Conservation (phyloP, 2,888 invertebrate genomes). For the Bombyx huttoni region DNA sequence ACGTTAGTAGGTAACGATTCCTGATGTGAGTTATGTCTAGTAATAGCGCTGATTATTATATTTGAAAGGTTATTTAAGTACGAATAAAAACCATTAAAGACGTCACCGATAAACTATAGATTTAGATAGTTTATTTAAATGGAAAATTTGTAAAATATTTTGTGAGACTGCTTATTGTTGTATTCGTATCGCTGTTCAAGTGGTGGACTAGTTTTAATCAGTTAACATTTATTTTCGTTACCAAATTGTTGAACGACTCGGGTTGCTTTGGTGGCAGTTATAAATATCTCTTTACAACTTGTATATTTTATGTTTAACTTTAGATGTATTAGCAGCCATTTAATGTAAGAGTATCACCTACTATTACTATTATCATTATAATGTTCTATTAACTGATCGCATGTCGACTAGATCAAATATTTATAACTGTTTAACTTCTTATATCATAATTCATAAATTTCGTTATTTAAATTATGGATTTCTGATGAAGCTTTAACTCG, state of each 20-base stretch:
- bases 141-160: slow-evolving; percentile 64
- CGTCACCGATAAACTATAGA: slow-evolving; percentile 62
- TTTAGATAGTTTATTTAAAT: slow-evolving; percentile 65
- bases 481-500: slow-evolving; percentile 72
- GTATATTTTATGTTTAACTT: slow-evolving; percentile 12
- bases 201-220: slow-evolving; percentile 55
- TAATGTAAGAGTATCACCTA: slow-evolving; percentile 14
- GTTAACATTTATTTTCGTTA: slow-evolving; percentile 68
- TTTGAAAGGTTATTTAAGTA: slow-evolving; percentile 60
- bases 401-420: slow-evolving; percentile 67
- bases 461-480: slow-evolving; percentile 70
- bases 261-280: slow-evolving; percentile 63
- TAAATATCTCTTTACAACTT: slow-evolving; percentile 32
- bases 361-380: slow-evolving; percentile 41
- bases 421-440: slow-evolving; percentile 69
- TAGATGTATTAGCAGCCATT: slow-evolving; percentile 12
- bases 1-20: slow-evolving; percentile 68
- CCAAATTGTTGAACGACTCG: slow-evolving; percentile 68
- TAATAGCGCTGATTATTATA: slow-evolving; percentile 62
- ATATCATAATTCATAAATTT: slow-evolving; percentile 64
- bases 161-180: slow-evolving; percentile 74
- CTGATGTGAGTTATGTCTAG: slow-evolving; percentile 68
- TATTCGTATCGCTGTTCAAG: slow-evolving; percentile 64
- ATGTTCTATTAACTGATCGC: slow-evolving; percentile 34
- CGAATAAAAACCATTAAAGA: slow-evolving; percentile 54